phyloP scores from a whole-genome alignment of 2,797 vertebrate species.

The Eutrigla gurnardus region DNA sequence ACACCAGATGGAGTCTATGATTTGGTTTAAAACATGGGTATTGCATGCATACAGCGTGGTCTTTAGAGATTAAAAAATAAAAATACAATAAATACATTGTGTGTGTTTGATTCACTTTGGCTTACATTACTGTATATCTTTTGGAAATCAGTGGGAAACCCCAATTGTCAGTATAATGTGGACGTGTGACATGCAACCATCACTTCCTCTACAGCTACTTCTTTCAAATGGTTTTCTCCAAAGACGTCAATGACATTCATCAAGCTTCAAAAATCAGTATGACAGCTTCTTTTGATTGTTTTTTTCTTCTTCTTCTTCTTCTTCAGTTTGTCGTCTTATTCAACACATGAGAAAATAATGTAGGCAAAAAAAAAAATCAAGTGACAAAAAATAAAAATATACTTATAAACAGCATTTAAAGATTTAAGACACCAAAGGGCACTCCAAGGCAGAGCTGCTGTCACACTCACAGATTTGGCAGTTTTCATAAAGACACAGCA shows the following conservation, averaged over 20 bases:
- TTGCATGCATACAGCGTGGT: conserved; percentile 53
- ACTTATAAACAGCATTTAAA: conserved; percentile 66
- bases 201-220: conserved; percentile 43
- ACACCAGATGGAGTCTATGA: conserved; percentile 23
- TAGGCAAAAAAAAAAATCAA: conserved; percentile 61
- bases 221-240: conserved; percentile 47
- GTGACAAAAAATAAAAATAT: conserved; percentile 41
- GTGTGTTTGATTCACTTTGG: conserved; percentile 49
- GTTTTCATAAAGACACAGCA: conserved; percentile 74
- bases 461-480: conserved; percentile 74
- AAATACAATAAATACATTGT: conserved; percentile 44
- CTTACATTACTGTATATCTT: conserved; percentile 41
- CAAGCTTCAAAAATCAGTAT: conserved; percentile 46
- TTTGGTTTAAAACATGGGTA: conserved; percentile 39
- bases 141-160: conserved; percentile 36
- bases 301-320: conserved; percentile 13
- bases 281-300: conserved; percentile 48
- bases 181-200: conserved; percentile 74
- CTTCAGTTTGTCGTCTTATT: conserved; percentile 45
- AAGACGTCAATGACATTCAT: conserved; percentile 57
- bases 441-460: conserved; percentile 79
- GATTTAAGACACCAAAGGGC: conserved; percentile 83
- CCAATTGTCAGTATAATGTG: conserved; percentile 49
- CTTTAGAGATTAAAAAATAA: conserved; percentile 36
- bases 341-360: conserved; percentile 62